These are phyloP conservation scores for Centruroides vittatus DNA, from an alignment of 1,140 invertebrate genomes.

Conservation along the genomic window DNA sequence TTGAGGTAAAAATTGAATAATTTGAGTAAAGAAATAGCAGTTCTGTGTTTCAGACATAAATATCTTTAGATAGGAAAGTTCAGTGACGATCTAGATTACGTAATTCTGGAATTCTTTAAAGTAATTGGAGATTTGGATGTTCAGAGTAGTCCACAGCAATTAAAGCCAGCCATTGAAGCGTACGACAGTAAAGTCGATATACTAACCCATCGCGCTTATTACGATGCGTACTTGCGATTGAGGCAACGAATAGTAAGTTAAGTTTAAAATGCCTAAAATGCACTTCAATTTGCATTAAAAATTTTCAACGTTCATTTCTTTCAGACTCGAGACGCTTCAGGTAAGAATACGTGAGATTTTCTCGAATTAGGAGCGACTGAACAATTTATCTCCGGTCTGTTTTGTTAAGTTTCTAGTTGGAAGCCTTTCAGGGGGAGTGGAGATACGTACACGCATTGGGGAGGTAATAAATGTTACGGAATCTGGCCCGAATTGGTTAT, in stretches of 20 bases:
- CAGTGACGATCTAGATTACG: background rate
- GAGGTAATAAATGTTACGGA: background rate
- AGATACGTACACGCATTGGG: conserved; percentile 8
- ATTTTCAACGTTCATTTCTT: background rate
- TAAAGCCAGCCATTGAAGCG: conserved; percentile 2
- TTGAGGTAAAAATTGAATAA: conserved; percentile 1
- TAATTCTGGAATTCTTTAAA: conserved; percentile 1
- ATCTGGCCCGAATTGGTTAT: conserved; percentile 1
- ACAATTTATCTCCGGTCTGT: no score
- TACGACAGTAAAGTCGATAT: background rate
- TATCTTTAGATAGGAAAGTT: conserved; percentile 8
- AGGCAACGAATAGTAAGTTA: conserved; percentile 5
- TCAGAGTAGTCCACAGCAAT: background rate
- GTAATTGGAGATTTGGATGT: conserved; percentile 9
- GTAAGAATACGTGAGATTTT: background rate
- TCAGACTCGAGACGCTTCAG: conserved; percentile 4
- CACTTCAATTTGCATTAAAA: background rate
- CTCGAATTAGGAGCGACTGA: no score
- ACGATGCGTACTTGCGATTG: conserved; percentile 3
- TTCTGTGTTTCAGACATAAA: background rate
- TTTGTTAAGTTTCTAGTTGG: background rate
- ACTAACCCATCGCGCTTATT: background rate
- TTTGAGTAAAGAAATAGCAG: background rate
- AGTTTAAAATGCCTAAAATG: background rate
- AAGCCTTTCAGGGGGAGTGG: background rate